Evolutionary conservation across 2,797 vertebrate genomes (phyloP), one percentile per base, ranked within the genome.

Genomic region (Eutrigla gurnardus): DNA sequence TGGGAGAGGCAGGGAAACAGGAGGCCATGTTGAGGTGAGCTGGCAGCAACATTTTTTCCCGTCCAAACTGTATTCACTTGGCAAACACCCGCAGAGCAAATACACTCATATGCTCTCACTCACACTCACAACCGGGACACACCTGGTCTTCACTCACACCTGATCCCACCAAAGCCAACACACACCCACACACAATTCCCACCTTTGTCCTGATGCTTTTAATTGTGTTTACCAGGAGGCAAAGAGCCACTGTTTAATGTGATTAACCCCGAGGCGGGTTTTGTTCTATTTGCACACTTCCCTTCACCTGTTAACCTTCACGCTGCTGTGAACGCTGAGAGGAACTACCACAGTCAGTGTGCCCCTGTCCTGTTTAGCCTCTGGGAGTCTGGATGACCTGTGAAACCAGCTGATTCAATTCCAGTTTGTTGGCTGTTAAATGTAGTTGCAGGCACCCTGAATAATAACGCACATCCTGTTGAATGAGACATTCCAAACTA

Each of bases 51-150:
- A 39, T 18, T 39, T 66, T 73, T 72, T 71, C 33, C 43, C 62
- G 10, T 55, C 17, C 18, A 14, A 59, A 52, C 40, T 73, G 64
- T 49, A 64, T 62, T 81, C 73, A 65, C 70, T 70, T 64, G 39
- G 47, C 70, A 75, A 75, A 75, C 72, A 62, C 75, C 70, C 70
- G 72, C 80, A 67, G 10, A 72, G 73, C 63, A 83, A 81, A 82
- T 32, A 85, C 5, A 46, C 52, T 55, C 52, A 43, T n/a, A 42
- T 4, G 14, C 4, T 5, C 5, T 15, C 40, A 5, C 11, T 13
- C 25, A 40, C 32, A 65, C 36, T 50, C 49, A 70, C 71, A 82
- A 53, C 63, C 78, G 46, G 50, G n/a, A 61, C 75, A 70, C 47
- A n/a, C 3, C 1, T 2, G 53, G 63, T 62, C 62, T 43, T 54